These are phyloP conservation scores for Sebastes minor DNA, from an alignment of 2,797 vertebrate species.

Conservation along the genomic window DNA sequence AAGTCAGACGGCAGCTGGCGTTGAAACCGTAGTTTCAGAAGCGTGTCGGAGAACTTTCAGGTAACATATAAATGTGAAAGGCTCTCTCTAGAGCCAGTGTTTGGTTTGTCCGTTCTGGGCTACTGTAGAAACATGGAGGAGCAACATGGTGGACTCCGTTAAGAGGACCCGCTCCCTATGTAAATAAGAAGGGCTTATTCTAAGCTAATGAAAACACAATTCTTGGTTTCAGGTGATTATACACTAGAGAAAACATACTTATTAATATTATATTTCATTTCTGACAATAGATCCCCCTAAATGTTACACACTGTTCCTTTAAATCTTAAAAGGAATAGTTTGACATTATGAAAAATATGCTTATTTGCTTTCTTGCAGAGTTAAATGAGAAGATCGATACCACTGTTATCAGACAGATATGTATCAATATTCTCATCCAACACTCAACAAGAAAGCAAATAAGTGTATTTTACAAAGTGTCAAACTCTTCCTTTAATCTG, in stretches of 20 bases:
- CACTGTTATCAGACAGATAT: fast-evolving
- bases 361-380: not conserved
- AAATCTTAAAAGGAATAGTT: not conserved
- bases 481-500: not conserved
- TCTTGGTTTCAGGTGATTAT: not conserved
- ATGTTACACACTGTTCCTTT: not conserved
- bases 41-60: too few relatives aligned
- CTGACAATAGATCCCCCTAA: not conserved
- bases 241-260: not conserved
- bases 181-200: too few relatives aligned
- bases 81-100: too few relatives aligned
- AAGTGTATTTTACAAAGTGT: too few relatives aligned
- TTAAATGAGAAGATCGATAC: not conserved
- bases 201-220: not conserved
- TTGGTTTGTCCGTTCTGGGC: too few relatives aligned
- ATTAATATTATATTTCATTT: not conserved
- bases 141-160: too few relatives aligned
- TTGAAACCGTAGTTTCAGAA: too few relatives aligned
- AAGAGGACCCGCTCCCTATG: too few relatives aligned
- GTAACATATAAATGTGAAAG: too few relatives aligned
- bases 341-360: not conserved
- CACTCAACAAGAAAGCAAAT: too few relatives aligned
- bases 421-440: not conserved
- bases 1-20: too few relatives aligned
- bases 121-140: too few relatives aligned